Base-by-base conservation (phyloP, 2,113 vertebrate genomes). In the Brachyistius frenatus region DNA sequence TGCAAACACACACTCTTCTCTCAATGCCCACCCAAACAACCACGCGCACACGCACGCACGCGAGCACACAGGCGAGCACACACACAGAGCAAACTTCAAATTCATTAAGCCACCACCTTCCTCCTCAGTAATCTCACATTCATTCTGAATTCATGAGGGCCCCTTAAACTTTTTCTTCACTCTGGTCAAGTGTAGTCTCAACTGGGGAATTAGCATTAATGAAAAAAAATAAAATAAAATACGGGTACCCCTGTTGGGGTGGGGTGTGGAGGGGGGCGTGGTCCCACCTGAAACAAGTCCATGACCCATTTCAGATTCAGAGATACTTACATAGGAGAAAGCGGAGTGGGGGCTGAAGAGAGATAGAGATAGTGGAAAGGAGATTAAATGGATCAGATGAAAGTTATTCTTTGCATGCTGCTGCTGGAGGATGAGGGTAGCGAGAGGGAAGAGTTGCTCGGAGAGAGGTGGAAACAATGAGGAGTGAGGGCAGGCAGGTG, bases 391-490 rank as follows among this genome's bases (percentile, higher is more conserved):
- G 44, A 78, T 75, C 31, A 66, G 78, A 80, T 72, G 47, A 67
- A 23, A 66, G 63, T 74, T 80, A 61, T 69, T 67, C 55, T 75
- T 69, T 53, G 56, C 36, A 31, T 64, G 60, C 54, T 67, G 68
- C 65, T 71, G 39, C 61, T 66, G 37, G 56, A 73, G 57, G 6
- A 46, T 66, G 46, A 78, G 69, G 66, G 73, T 66, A 66, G 55
- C 0, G 11, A 39, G 49, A 68, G 31, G 53, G 72, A 63, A 79
- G 49, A 74, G 65, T 57, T n/a, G 53, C 41, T 15, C 13, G 67
- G 60, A 86, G 50, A 23, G 35, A 49, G 35, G 77, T 60, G 74
- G 53, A 68, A 77, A 89, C 70, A 85, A 85, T 69, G 62, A 75
- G 47, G 37, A 55, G 66, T 55, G 30, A 8, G 35, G 69, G 65